Evolutionary conservation across 1,140 invertebrate species (phyloP).

Genomic region (Heterodera schachtii): DNA sequence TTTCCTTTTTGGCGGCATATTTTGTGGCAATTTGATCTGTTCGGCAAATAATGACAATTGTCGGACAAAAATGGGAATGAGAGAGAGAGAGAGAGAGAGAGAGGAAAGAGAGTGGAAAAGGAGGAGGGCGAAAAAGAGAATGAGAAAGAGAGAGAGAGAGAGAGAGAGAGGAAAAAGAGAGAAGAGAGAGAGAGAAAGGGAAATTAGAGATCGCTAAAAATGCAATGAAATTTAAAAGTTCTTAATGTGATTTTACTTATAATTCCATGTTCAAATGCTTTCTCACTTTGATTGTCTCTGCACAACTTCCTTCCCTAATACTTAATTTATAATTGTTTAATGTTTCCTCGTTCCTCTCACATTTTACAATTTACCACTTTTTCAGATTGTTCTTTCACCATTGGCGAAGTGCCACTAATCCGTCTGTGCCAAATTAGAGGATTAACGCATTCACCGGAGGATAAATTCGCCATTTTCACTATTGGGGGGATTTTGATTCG

Average conservation of each 20-base stretch:
- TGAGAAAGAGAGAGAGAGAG: not conserved
- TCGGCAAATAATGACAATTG: slow-evolving; percentile 3
- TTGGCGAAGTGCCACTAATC: not conserved
- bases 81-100: not conserved
- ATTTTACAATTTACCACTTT: not conserved
- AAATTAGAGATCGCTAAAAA: not conserved
- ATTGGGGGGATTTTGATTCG: not conserved
- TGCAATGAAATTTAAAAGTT: too few relatives aligned
- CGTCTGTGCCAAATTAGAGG: not conserved
- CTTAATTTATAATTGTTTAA: too few relatives aligned
- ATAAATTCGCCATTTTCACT: not conserved
- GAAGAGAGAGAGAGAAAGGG: not conserved
- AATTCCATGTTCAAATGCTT: too few relatives aligned
- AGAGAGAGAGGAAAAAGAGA: not conserved
- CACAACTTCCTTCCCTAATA: too few relatives aligned
- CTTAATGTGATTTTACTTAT: too few relatives aligned
- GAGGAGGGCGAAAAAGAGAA: slow-evolving; percentile 7
- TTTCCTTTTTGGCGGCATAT: not conserved
- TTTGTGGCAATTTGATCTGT: slow-evolving; percentile 15
- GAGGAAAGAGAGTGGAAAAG: not conserved
- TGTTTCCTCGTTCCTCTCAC: too few relatives aligned
- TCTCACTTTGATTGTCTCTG: too few relatives aligned
- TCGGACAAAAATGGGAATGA: not conserved
- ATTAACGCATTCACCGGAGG: not conserved
- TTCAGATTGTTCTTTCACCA: not conserved